These are phyloP conservation scores for Diabrotica balteata DNA, from an alignment of 2,888 invertebrate species.

Conservation along the genomic window DNA sequence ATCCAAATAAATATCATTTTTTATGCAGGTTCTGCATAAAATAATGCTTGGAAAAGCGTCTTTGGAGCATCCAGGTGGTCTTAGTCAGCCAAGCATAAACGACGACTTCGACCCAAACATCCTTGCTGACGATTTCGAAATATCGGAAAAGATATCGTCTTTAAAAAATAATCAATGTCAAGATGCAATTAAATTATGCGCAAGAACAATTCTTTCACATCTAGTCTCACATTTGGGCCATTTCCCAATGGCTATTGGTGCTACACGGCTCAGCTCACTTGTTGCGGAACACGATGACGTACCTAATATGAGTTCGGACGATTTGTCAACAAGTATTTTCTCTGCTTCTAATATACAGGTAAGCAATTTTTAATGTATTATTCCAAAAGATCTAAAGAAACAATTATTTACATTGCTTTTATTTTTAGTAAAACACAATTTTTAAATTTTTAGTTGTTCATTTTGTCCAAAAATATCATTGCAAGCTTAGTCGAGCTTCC, in stretches of 20 bases:
- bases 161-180: slow-evolving; percentile 63
- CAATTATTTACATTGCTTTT: neutral
- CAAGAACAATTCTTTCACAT: slow-evolving; percentile 75
- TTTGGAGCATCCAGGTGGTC: slow-evolving; percentile 61
- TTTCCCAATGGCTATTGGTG: slow-evolving; percentile 91
- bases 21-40: slow-evolving; percentile 66
- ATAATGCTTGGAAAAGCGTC: slow-evolving; percentile 67
- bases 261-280: slow-evolving; percentile 85
- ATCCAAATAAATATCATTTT: neutral
- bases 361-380: slow-evolving; percentile 20
- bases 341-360: slow-evolving; percentile 82
- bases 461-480: slow-evolving; percentile 82
- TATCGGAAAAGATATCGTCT: slow-evolving; percentile 57
- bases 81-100: slow-evolving; percentile 64
- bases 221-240: slow-evolving; percentile 92
- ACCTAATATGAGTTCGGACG: slow-evolving; percentile 73
- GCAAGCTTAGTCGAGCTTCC: slow-evolving; percentile 91
- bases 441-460: slow-evolving; percentile 73
- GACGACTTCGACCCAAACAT: slow-evolving; percentile 80
- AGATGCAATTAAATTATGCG: slow-evolving; percentile 66
- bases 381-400: too few relatives aligned
- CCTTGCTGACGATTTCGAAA: slow-evolving; percentile 72
- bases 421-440: neutral
- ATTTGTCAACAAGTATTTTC: slow-evolving; percentile 82
- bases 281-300: slow-evolving; percentile 94